phyloP scores from a whole-genome alignment of 2,797 vertebrate genomes.

The Sebastes kiyomatsui region DNA sequence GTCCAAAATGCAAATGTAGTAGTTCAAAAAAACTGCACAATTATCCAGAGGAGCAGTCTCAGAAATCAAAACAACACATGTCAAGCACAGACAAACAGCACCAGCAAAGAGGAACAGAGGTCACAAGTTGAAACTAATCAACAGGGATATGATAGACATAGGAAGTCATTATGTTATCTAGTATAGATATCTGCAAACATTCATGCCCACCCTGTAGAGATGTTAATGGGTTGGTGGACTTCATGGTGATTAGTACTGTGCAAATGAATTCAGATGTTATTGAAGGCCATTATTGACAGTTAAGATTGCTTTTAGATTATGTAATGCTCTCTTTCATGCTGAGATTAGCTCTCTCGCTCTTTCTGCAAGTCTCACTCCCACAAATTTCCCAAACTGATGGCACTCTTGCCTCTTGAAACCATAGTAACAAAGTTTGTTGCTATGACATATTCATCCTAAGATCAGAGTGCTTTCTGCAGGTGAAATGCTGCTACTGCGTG shows the following conservation, averaged over 20 bases:
- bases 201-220: not conserved
- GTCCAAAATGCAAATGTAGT: not conserved
- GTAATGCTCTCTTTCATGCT: not conserved
- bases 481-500: not conserved
- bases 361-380: not conserved
- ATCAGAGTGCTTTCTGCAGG: not conserved
- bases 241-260: not conserved
- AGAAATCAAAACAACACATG: not conserved
- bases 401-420: not conserved
- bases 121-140: not conserved
- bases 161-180: not conserved
- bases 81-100: not conserved
- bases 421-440: not conserved
- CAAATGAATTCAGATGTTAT: constrained; percentile 1
- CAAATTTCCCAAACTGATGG: not conserved
- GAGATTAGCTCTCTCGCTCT: not conserved
- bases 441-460: too few relatives aligned
- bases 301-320: not conserved
- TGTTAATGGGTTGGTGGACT: not conserved
- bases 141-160: too few relatives aligned
- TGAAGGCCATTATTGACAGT: constrained; percentile 14
- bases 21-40: not conserved
- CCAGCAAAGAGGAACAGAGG: not conserved
- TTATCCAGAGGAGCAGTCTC: not conserved
- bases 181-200: not conserved